Percentiles rank a stretch among this genome's conserved stretches.
Conservation (phyloP, 2,888 invertebrate genomes). For the Gymnosoma rotundatum region DNA sequence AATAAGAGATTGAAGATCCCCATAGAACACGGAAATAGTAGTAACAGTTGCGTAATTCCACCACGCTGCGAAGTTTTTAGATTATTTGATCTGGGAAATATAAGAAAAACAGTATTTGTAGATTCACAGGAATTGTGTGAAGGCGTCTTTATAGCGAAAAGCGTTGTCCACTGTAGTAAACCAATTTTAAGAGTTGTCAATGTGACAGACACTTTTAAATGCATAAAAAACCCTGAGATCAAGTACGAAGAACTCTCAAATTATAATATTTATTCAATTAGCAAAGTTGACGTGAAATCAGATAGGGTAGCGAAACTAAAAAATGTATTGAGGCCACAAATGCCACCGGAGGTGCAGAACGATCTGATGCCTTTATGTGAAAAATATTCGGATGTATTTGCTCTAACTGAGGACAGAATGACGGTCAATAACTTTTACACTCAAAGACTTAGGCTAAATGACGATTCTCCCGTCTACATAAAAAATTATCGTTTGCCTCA, state of each 20-base stretch:
- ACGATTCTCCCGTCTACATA: not conserved
- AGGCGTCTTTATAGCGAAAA: not conserved
- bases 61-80: too few relatives aligned
- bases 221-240: not conserved
- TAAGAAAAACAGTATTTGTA: not conserved
- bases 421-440: not conserved
- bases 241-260: not conserved
- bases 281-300: not conserved
- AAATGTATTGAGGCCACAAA: not conserved
- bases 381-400: not conserved
- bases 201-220: constrained; percentile 5
- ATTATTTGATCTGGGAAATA: too few relatives aligned
- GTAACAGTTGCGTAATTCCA: too few relatives aligned
- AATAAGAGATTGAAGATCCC: too few relatives aligned
- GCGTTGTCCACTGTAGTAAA: not conserved
- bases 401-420: not conserved
- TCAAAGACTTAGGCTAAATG: not conserved
- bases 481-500: not conserved
- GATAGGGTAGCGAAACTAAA: not conserved
- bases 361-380: not conserved
- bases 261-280: not conserved
- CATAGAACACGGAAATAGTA: too few relatives aligned
- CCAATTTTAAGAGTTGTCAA: not conserved
- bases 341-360: too few relatives aligned
- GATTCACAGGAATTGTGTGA: constrained; percentile 4